Evolutionary conservation across 2,888 invertebrate species (phyloP), one percentile per base, ranked within the genome.

Genomic region (Meteorus colon): DNA sequence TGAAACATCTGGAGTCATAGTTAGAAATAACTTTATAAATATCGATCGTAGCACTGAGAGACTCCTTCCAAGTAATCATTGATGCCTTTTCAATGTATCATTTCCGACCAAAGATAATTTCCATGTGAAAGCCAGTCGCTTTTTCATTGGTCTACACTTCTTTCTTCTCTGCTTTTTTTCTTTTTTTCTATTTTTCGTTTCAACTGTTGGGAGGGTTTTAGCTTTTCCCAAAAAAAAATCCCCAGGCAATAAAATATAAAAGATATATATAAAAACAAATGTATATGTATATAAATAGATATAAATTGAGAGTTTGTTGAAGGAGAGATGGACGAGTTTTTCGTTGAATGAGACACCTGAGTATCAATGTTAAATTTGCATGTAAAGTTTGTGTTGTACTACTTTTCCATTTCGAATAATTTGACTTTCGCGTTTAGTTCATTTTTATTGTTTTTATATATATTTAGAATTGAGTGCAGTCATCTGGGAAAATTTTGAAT

Each of bases 281-380:
- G 24, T 45, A 45, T 45, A 45, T 14, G 12, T 16, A 48, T n/a
- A 48, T 34, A 76, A 72, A 76, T 75, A 73, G 72, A 77, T 75
- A 80, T 81, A 78, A 81, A 81, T 81, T 78, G 77, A 75, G 19
- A 74, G 78, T 80, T 81, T 81, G 80, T 79, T 80, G 78, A 79
- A 76, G 76, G 76, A 77, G 76, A 79, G 67, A 78, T 74, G 75
- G 79, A 71, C 79, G 74, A 80, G 77, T 80, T 79, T 79, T 76
- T 69, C 14, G 19, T 37, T 34, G 63, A 67, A 41, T 6, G 27
- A 59, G 37, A 41, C 29, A 66, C 60, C 59, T 24, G 55, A 55
- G 55, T 55, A 19, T 55, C 55, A 10, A 60, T 62, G 59, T 62
- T 71, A n/a, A 16, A 27, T 72, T 63, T 72, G 48, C 27, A 72